A percentile compares a stretch with the other conserved stretches of the same genome.
Conservation (phyloP, 1,140 invertebrate species). For the Paraescarpia echinospica region DNA sequence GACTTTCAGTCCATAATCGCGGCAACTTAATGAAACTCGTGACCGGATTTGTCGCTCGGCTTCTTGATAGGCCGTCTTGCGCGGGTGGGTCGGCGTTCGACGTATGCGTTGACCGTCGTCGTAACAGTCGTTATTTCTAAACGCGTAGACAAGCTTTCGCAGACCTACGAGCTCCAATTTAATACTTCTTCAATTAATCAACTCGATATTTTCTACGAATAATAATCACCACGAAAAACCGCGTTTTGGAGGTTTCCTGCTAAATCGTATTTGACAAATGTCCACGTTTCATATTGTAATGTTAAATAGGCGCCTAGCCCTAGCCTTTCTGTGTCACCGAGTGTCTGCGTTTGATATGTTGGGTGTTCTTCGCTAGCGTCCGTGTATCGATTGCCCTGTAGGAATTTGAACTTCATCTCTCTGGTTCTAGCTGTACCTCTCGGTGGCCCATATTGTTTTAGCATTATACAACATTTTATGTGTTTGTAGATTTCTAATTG, state of each 20-base stretch:
- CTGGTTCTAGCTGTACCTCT: too few species aligned
- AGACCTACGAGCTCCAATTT: neutral
- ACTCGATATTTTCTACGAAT: neutral
- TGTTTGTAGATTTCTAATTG: too few species aligned
- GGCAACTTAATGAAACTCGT: neutral
- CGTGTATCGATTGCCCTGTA: too few species aligned
- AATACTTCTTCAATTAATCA: slow-evolving; percentile 2
- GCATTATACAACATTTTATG: too few species aligned
- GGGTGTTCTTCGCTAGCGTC: too few species aligned
- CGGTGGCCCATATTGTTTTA: too few species aligned
- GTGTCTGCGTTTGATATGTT: too few species aligned
- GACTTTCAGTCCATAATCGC: neutral
- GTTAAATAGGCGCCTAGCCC: too few species aligned
- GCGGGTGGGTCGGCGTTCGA: neutral
- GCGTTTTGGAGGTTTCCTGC: neutral
- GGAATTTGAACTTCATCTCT: too few species aligned
- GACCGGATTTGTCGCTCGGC: neutral
- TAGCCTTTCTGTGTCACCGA: too few species aligned
- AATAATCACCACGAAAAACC: neutral
- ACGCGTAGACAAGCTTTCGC: neutral
- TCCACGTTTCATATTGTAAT: too few species aligned
- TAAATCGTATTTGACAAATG: neutral
- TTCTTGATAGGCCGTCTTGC: neutral
- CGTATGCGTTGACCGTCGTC: neutral
- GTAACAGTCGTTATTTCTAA: neutral